Conservation (phyloP, 2,113 vertebrate species). For the Entelurus aequoreus region DNA sequence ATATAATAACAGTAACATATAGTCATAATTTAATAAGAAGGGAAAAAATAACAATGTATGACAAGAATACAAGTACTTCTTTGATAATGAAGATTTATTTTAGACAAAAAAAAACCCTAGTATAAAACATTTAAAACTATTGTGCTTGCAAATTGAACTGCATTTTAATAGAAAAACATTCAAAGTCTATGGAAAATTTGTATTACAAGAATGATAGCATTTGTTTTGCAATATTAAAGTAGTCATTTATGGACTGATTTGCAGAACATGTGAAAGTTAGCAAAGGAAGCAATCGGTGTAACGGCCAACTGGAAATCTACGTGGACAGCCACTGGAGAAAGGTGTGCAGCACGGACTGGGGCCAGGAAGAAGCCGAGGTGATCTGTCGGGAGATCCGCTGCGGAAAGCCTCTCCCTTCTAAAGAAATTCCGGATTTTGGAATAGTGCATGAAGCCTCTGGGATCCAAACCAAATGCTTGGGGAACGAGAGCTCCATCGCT, state of each 20-base stretch:
- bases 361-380: neutral
- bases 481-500: conserved; percentile 55
- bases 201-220: neutral
- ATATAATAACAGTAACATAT: too few species aligned
- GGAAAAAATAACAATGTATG: too few species aligned
- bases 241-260: neutral
- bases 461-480: conserved; percentile 40
- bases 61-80: too few species aligned
- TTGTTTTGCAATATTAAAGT: neutral
- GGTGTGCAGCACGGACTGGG: conserved; percentile 37
- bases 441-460: neutral
- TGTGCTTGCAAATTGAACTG: neutral
- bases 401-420: conserved; percentile 1
- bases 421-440: conserved; percentile 10
- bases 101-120: too few species aligned
- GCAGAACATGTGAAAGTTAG: conserved; percentile 39
- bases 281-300: conserved; percentile 51
- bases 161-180: neutral
- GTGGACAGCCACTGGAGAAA: conserved; percentile 33
- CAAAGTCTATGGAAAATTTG: neutral
- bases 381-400: conserved; percentile 50
- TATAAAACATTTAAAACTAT: too few species aligned
- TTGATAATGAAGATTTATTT: too few species aligned
- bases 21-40: too few species aligned
- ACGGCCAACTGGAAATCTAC: conserved; percentile 42